phyloP scores from a whole-genome alignment of 2,113 vertebrate genomes.

The Noctilio leporinus region DNA sequence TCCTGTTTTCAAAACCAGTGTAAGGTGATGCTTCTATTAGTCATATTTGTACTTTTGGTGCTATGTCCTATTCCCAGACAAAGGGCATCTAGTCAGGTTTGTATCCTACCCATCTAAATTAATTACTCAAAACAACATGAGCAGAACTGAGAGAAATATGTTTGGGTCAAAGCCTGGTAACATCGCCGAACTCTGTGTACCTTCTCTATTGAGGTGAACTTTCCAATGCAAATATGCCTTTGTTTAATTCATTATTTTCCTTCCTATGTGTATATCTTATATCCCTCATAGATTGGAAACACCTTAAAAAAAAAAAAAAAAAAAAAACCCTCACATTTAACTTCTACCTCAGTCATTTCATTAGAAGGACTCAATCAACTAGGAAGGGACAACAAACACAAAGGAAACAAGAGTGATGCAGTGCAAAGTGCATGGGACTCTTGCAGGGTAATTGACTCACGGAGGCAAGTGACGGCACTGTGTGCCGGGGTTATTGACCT shows the following conservation, averaged over 20 bases:
- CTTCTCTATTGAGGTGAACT: not conserved
- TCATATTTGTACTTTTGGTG: not conserved
- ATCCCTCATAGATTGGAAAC: not conserved
- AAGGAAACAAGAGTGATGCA: not conserved
- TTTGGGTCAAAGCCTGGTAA: not conserved
- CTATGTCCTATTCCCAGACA: not conserved
- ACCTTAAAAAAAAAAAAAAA: not conserved
- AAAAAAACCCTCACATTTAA: not conserved
- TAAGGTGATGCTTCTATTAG: not conserved
- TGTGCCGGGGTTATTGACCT: not conserved
- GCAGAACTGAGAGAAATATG: not conserved
- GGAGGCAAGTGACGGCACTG: fast-evolving
- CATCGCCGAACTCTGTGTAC: not conserved
- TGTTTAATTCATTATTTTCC: not conserved
- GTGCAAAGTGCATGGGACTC: not conserved
- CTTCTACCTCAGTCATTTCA: not conserved
- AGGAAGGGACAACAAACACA: not conserved
- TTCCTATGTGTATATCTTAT: fast-evolving
- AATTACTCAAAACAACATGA: not conserved
- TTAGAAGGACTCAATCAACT: not conserved
- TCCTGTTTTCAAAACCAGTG: not conserved
- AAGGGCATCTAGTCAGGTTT: not conserved
- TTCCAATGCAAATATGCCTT: not conserved
- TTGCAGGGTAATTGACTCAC: not conserved
- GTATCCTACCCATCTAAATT: not conserved